Conservation (phyloP, 2,888 invertebrate species). For the Apocheima hispidaria region DNA sequence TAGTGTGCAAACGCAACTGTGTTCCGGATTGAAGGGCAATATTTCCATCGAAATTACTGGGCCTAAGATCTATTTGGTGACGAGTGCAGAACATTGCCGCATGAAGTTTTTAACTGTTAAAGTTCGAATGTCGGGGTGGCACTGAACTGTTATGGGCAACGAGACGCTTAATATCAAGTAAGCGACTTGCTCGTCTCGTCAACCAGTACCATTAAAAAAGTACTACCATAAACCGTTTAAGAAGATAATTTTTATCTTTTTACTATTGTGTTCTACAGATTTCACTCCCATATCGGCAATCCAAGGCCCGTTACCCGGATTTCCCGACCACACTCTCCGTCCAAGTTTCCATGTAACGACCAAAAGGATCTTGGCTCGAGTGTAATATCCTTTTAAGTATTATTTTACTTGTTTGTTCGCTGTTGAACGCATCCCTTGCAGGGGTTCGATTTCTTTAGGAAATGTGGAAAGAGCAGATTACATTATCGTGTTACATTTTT, state of each 20-base stretch:
- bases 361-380: conserved; percentile 46
- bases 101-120: no score
- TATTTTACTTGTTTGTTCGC: conserved; percentile 43
- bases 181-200: no score
- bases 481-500: conserved; percentile 1
- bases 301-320: conserved; percentile 36
- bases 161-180: no score
- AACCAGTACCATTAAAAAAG: no score
- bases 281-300: conserved; percentile 9
- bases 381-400: conserved; percentile 47
- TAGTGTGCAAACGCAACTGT: no score
- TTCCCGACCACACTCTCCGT: conserved; percentile 44
- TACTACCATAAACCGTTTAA: not conserved
- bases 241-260: conserved; percentile 5
- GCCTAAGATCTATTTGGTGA: no score
- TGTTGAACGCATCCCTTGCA: conserved; percentile 21
- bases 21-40: no score
- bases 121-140: no score
- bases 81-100: no score
- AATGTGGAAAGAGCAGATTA: conserved; percentile 2
- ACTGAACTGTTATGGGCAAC: no score
- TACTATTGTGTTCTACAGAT: conserved; percentile 14
- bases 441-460: conserved; percentile 17
- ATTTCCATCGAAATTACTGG: no score
- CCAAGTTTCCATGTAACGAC: conserved; percentile 49